Conservation (phyloP, 2,888 invertebrate genomes). For the Strigamia maritima region DNA sequence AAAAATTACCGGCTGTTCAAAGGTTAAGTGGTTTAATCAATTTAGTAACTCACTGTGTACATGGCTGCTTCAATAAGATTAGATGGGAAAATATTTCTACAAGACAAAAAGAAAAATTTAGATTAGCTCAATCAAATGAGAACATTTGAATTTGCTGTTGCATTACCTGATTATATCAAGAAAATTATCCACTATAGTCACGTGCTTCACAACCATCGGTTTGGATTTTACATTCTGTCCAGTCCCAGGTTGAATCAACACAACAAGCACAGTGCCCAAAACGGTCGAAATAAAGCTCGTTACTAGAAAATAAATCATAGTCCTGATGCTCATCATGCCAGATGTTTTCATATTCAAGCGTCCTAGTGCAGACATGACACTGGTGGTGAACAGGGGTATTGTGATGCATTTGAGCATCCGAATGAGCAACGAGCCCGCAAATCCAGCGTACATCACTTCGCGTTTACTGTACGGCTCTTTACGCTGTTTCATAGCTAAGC, state of each 20-base stretch:
- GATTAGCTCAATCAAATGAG: too few relatives aligned
- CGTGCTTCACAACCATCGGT: too few relatives aligned
- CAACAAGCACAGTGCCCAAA: neutral
- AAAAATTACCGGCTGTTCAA: too few relatives aligned
- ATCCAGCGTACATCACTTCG: conserved; percentile 26
- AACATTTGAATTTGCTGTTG: neutral
- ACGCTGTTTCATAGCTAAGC: neutral
- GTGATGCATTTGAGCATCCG: neutral
- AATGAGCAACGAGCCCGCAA: neutral
- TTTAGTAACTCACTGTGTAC: neutral
- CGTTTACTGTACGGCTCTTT: neutral
- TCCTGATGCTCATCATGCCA: neutral
- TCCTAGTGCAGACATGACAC: neutral
- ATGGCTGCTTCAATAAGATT: neutral
- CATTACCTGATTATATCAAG: conserved; percentile 5
- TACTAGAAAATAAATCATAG: neutral
- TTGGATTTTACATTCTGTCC: neutral
- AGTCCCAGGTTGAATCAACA: neutral
- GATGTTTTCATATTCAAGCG: neutral
- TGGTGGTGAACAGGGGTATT: neutral
- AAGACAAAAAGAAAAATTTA: neutral
- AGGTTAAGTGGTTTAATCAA: too few relatives aligned
- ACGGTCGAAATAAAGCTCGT: neutral
- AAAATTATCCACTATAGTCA: neutral
- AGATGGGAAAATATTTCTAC: conserved; percentile 1